Percentiles rank a stretch among this genome's conserved stretches.
These are phyloP conservation scores for Toxotes lorentzi DNA, from an alignment of 2,797 vertebrate genomes.

Conservation along the genomic window DNA sequence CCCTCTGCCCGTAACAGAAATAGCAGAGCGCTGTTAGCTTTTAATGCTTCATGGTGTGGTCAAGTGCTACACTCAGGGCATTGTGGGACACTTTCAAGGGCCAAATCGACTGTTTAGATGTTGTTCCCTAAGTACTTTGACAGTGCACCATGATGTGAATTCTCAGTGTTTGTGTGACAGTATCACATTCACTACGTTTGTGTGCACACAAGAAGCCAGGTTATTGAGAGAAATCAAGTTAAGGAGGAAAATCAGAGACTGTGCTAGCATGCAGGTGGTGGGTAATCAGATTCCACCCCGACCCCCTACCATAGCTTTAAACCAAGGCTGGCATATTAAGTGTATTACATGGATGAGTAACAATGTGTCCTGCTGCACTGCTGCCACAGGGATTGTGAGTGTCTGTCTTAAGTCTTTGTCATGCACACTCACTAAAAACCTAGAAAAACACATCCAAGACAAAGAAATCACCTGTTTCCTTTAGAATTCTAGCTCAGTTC, in stretches of 20 bases:
- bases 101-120: conserved; percentile 30
- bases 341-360: conserved; percentile 49
- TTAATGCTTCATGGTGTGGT: conserved; percentile 24
- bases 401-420: background rate
- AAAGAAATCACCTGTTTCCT: conserved; percentile 2
- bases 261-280: conserved; percentile 34
- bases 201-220: conserved; percentile 6
- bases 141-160: conserved; percentile 11
- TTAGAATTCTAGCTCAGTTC: background rate
- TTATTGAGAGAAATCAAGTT: conserved; percentile 28
- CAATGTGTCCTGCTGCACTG: conserved; percentile 33
- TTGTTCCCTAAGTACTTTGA: conserved; percentile 11
- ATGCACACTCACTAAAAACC: background rate
- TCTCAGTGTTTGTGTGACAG: background rate
- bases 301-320: conserved; percentile 7
- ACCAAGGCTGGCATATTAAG: conserved; percentile 27
- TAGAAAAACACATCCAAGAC: background rate
- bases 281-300: conserved; percentile 50
- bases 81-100: background rate
- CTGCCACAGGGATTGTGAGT: conserved; percentile 11
- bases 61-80: background rate
- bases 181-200: background rate
- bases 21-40: conserved; percentile 15
- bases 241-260: conserved; percentile 17
- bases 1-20: conserved; percentile 18